Evolutionary conservation across 2,888 invertebrate genomes (phyloP).

Genomic region (Phaedon cochleariae): DNA sequence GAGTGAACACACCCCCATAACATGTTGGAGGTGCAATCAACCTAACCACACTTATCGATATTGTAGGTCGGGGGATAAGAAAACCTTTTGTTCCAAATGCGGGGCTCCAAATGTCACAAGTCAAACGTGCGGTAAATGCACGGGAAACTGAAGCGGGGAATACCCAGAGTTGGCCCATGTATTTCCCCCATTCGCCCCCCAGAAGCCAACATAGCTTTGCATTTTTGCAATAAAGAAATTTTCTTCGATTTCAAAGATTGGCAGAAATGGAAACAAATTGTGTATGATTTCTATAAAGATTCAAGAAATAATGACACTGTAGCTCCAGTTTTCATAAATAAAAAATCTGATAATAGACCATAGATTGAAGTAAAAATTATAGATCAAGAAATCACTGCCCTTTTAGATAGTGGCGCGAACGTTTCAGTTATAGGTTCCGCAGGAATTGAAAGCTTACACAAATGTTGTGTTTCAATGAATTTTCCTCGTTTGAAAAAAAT

Average conservation of each 20-base stretch:
- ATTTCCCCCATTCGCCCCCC: background rate
- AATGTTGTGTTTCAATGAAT: constrained; percentile 2
- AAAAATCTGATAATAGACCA: background rate
- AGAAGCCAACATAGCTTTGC: background rate
- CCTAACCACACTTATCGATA: constrained; percentile 10
- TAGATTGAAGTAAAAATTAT: constrained; percentile 17
- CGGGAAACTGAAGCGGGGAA: background rate
- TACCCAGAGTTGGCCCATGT: background rate
- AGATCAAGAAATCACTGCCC: constrained; percentile 9
- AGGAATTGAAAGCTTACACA: constrained; percentile 16
- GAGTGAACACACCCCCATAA: background rate
- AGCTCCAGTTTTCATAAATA: background rate
- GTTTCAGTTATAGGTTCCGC: constrained; percentile 20
- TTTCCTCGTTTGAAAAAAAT: constrained; percentile 3
- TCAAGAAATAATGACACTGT: background rate
- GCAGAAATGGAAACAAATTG: background rate
- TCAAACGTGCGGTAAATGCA: constrained; percentile 21
- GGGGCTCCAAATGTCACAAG: constrained; percentile 22
- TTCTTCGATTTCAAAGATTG: background rate
- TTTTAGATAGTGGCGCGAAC: too few relatives aligned
- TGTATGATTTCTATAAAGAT: background rate
- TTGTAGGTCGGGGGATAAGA: constrained; percentile 5
- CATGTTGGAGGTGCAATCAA: background rate
- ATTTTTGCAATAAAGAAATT: background rate
- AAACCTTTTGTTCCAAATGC: constrained; percentile 31